Conservation (phyloP, 2,113 vertebrate genomes). For the Cavia porcellus region DNA sequence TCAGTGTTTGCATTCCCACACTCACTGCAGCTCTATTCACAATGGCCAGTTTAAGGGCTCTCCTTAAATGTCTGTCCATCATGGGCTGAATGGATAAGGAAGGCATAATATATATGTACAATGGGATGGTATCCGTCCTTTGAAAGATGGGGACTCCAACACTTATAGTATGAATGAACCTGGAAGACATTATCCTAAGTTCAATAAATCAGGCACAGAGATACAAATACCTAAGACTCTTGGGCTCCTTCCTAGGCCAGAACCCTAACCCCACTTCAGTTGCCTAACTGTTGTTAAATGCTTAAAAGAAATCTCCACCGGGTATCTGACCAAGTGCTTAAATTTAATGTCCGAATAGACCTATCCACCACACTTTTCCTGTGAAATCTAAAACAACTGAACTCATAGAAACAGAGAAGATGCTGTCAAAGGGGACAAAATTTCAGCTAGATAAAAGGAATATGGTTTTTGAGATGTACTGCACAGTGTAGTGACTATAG, state of each 20-base stretch:
- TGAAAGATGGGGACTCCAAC: background rate
- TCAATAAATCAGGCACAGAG: background rate
- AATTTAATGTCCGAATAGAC: background rate
- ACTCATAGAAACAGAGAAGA: background rate
- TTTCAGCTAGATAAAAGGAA: background rate
- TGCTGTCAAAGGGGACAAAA: background rate
- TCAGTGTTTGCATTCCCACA: background rate
- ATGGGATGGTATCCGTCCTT: background rate
- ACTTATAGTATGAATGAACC: no score
- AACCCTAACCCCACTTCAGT: background rate
- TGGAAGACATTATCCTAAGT: background rate
- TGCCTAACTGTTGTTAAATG: background rate
- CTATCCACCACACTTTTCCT: background rate
- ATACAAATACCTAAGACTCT: background rate
- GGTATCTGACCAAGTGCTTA: background rate
- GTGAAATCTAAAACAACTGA: background rate
- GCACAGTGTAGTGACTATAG: background rate
- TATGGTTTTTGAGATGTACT: background rate
- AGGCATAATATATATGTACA: background rate
- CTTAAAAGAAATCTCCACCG: background rate
- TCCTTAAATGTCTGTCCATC: background rate
- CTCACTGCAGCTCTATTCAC: no score
- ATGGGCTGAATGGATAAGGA: background rate
- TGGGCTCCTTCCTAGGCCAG: accelerated
- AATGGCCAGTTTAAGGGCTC: background rate